Evolutionary conservation across 2,113 vertebrate species (phyloP), one percentile per base, ranked within the genome.

Genomic region (Microcebus murinus): DNA sequence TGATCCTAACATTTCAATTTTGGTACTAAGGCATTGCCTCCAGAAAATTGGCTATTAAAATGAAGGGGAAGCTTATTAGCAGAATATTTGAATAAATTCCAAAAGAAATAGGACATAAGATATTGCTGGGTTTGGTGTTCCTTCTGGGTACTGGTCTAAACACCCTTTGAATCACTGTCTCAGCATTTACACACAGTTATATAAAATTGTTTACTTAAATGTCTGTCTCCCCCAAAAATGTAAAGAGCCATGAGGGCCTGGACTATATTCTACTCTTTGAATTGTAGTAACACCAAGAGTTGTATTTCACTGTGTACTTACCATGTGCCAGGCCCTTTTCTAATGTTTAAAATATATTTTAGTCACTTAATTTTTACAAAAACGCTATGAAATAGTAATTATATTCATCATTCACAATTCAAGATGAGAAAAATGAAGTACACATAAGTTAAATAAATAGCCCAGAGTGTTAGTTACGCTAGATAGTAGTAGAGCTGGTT

Each of bases 1-100:
- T 34, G 29, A 93, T 84, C 23, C 5, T 92, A 71, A 95, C 52
- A 80, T 93, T 97, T 96, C 95, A 87, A 84, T 94, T 79, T 87
- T 80, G 65, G 70, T 67, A 29, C 31, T 81, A 57, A 87, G 34
- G 71, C 57, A 85, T 45, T 91, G 77, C 77, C 73, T 91, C 89
- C 79, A 91, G 71, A 93, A 91, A 91, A 8, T 23, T 36, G 80
- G 29, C 45, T 95, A 29, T 36, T 89, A 91, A 88, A 91, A 92
- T 21, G 68, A 89, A 95, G 9, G 84, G 17, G 90, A 25, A 89
- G 20, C 4, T 67, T 57, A 81, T 67, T 55, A 92, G 52, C 57
- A 91, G 73, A 84, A 42, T 73, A 6, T 80, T 84, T 74, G 71
- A 83, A 63, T 77, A 63, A 74, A 87, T 93, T 68, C 36, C 59